A percentile compares a stretch with the other conserved stretches of the same genome.
These are phyloP conservation scores for Leptonema lineaticorne DNA, from an alignment of 1,140 invertebrate species.

Conservation along the genomic window DNA sequence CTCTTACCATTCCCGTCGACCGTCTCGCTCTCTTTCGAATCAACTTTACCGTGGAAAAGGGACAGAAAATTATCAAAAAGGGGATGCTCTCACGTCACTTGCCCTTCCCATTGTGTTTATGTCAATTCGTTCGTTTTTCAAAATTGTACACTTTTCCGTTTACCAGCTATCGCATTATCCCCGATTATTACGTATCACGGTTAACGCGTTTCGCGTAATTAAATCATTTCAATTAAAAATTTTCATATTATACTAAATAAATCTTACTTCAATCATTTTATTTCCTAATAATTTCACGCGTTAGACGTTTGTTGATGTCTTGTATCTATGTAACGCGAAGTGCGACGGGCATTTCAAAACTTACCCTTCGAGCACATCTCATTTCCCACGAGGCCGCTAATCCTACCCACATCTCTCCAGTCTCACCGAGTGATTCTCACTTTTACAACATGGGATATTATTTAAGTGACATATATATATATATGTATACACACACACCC, in stretches of 20 bases:
- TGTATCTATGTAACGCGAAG: background rate
- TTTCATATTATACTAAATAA: too few species aligned
- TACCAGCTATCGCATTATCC: too few species aligned
- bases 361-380: conserved; percentile 8
- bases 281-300: too few species aligned
- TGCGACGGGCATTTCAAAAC: conserved; percentile 16
- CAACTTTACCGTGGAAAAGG: background rate
- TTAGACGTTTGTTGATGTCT: background rate
- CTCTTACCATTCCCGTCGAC: background rate
- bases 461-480: conserved; percentile 14
- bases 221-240: too few species aligned
- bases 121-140: conserved; percentile 33
- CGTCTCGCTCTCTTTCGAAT: background rate
- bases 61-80: background rate
- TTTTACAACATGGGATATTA: conserved; percentile 23
- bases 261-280: too few species aligned
- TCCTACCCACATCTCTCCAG: conserved; percentile 26
- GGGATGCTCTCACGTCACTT: conserved; percentile 15
- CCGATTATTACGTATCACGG: too few species aligned
- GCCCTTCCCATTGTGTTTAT: conserved; percentile 32
- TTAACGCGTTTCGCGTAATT: too few species aligned
- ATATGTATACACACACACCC: background rate
- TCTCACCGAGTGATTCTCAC: conserved; percentile 28
- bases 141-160: conserved; percentile 17
- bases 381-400: conserved; percentile 19